A percentile compares a stretch with the other conserved stretches of the same genome.
Conservation (phyloP, 2,113 vertebrate species). For the Oryzias javanicus region DNA sequence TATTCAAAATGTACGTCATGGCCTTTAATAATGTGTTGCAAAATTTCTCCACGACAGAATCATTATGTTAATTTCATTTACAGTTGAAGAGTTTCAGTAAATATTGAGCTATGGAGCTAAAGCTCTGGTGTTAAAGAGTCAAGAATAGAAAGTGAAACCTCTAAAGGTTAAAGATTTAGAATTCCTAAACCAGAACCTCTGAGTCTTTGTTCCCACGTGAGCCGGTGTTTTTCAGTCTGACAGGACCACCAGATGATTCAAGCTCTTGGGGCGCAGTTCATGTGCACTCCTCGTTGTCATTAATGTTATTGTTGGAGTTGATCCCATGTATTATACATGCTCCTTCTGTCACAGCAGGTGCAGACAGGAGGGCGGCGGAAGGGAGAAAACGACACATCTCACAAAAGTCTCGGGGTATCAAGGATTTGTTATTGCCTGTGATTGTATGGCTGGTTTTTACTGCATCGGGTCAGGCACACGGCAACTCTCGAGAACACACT, state of each 20-base stretch:
- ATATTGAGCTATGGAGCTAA: background rate
- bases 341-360: conserved; percentile 23
- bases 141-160: conserved; percentile 6
- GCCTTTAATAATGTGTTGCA: too few species aligned
- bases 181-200: background rate
- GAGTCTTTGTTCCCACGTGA: background rate
- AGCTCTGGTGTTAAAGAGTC: background rate
- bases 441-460: conserved; percentile 22
- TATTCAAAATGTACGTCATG: too few species aligned
- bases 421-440: conserved; percentile 7
- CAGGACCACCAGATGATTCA: conserved; percentile 3
- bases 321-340: conserved; percentile 26
- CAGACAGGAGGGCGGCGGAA: conserved; percentile 10
- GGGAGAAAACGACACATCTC: background rate
- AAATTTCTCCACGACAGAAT: too few species aligned
- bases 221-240: background rate
- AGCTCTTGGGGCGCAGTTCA: background rate
- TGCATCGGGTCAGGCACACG: conserved; percentile 1
- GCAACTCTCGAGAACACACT: conserved; percentile 32
- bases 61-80: too few species aligned
- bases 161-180: background rate
- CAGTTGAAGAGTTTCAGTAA: background rate
- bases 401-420: background rate
- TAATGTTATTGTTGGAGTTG: conserved; percentile 15
- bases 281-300: conserved; percentile 16